A percentile compares a stretch with the other conserved stretches of the same genome.
Evolutionary conservation across 1,140 invertebrate species (phyloP).

Genomic region (Cotesia typhae): DNA sequence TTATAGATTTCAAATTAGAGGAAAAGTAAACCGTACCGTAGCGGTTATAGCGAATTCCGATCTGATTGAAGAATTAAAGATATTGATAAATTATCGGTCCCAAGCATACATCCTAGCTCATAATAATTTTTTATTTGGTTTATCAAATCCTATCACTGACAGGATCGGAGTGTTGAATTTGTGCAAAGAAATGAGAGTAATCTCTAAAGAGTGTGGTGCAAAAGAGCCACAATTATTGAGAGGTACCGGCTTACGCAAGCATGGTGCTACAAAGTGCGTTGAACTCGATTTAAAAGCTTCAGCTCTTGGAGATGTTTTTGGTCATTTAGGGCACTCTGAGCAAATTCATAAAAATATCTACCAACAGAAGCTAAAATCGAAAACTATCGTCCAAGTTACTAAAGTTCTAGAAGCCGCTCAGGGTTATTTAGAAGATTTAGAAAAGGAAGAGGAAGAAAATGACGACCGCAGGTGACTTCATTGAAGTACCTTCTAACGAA

Average conservation of each 20-base stretch:
- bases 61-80: not conserved
- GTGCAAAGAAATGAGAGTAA: constrained; percentile 6
- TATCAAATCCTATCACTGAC: not conserved
- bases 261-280: not conserved
- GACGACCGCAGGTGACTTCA: not conserved
- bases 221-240: constrained; percentile 9
- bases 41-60: not conserved
- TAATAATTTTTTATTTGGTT: constrained; percentile 26
- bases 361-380: constrained; percentile 8
- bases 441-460: not conserved
- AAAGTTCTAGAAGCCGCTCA: not conserved
- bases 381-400: not conserved
- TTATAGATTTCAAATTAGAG: constrained; percentile 17
- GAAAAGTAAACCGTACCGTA: constrained; percentile 27
- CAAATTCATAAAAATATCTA: constrained; percentile 34
- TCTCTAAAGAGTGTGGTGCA: constrained; percentile 20
- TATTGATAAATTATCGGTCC: not conserved
- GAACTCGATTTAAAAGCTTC: not conserved
- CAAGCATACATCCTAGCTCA: not conserved
- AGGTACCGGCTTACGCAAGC: constrained; percentile 16
- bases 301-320: constrained; percentile 22
- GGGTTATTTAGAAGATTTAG: not conserved
- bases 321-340: constrained; percentile 33
- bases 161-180: not conserved
- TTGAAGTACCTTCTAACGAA: too few species aligned